These are phyloP conservation scores for Caenorhabditis afra DNA, from an alignment of 2,888 invertebrate genomes.

Conservation along the genomic window DNA sequence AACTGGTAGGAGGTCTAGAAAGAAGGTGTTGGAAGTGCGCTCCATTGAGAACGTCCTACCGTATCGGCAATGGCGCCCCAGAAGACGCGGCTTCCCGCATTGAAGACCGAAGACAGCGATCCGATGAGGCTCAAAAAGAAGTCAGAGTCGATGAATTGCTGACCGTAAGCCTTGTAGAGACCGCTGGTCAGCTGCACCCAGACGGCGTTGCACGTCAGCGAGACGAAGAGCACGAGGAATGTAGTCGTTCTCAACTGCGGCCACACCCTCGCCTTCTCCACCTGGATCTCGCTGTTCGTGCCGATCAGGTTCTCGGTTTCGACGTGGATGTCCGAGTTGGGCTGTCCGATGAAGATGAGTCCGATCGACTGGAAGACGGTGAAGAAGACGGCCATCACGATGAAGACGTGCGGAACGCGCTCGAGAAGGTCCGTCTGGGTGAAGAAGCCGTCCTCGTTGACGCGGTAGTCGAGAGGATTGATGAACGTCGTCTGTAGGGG, in stretches of 20 bases:
- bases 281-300: slow-evolving; percentile 38
- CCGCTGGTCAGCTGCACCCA: slow-evolving; percentile 78
- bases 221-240: slow-evolving; percentile 72
- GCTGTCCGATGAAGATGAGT: slow-evolving; percentile 73
- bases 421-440: slow-evolving; percentile 77
- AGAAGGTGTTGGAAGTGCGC: background rate
- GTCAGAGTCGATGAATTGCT: slow-evolving; percentile 77
- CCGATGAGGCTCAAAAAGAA: slow-evolving; percentile 78
- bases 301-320: slow-evolving; percentile 53
- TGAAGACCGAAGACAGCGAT: slow-evolving; percentile 75
- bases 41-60: slow-evolving; percentile 30
- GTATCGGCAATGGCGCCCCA: slow-evolving; percentile 77
- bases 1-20: slow-evolving; percentile 75
- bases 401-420: slow-evolving; percentile 75
- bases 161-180: slow-evolving; percentile 78
- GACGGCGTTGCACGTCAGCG: slow-evolving; percentile 73
- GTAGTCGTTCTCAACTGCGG: slow-evolving; percentile 68
- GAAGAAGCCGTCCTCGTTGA: slow-evolving; percentile 74
- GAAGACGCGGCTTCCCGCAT: slow-evolving; percentile 74
- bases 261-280: slow-evolving; percentile 53
- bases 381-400: slow-evolving; percentile 74
- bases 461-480: slow-evolving; percentile 76
- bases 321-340: slow-evolving; percentile 51
- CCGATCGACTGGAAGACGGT: slow-evolving; percentile 73
- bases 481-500: slow-evolving; percentile 74